Evolutionary conservation across 1,140 invertebrate genomes (phyloP).

Genomic region (Thaumatotibia leucotreta): DNA sequence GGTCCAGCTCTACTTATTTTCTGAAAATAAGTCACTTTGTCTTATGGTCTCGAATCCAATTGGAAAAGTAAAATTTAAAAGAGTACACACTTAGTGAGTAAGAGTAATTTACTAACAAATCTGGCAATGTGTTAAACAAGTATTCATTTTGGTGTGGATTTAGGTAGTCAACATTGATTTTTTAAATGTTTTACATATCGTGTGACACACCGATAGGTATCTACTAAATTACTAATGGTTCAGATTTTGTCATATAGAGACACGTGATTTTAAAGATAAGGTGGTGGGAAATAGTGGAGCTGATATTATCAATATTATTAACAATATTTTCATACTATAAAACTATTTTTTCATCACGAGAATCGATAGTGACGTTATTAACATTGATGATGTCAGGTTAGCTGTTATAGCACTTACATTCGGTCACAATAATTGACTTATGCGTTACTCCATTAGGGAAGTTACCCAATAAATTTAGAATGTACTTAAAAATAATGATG

Average conservation of each 20-base stretch:
- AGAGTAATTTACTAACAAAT: too few species aligned
- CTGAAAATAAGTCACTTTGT: neutral
- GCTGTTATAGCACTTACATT: conserved; percentile 17
- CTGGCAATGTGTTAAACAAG: too few species aligned
- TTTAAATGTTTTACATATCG: conserved; percentile 9
- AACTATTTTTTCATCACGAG: neutral
- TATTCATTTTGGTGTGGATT: too few species aligned
- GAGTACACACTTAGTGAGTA: neutral
- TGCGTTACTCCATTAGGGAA: conserved; percentile 45
- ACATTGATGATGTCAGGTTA: neutral
- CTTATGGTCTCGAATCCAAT: neutral
- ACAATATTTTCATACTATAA: neutral
- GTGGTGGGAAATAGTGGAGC: neutral
- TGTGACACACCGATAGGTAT: neutral
- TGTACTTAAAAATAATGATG: conserved; percentile 45
- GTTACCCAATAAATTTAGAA: conserved; percentile 73
- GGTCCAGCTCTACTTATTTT: neutral
- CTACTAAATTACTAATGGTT: neutral
- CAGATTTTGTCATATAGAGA: neutral
- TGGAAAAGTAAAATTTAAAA: neutral
- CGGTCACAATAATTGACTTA: conserved; percentile 15
- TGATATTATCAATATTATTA: neutral
- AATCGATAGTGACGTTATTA: neutral
- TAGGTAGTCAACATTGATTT: neutral
- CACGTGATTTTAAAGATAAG: neutral